These are phyloP conservation scores for Cavia aperea DNA, from an alignment of 2,113 vertebrate species.

Conservation along the genomic window DNA sequence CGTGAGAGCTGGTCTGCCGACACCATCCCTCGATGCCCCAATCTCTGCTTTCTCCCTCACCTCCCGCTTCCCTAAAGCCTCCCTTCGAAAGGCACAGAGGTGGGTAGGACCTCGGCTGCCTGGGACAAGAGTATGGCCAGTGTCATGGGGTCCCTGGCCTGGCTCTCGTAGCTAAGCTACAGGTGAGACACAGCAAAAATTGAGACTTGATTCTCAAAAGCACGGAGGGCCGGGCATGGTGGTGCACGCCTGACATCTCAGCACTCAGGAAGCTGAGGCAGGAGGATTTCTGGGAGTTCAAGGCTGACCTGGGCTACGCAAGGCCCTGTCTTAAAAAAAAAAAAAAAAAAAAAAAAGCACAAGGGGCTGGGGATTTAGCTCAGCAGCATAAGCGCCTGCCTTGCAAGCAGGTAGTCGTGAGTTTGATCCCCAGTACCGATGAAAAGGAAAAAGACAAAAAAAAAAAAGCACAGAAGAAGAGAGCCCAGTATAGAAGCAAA, in stretches of 20 bases:
- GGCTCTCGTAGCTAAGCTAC: background rate
- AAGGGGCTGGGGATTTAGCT: no score
- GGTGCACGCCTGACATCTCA: background rate
- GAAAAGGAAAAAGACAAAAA: no score
- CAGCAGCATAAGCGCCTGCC: no score
- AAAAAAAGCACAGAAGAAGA: background rate
- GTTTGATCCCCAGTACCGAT: no score
- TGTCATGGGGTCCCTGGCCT: background rate
- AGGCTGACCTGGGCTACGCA: background rate
- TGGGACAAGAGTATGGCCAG: background rate
- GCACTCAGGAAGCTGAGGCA: background rate
- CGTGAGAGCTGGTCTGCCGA: background rate
- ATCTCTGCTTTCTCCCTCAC: background rate
- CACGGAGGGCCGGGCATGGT: background rate
- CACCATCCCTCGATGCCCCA: background rate
- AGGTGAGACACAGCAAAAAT: background rate
- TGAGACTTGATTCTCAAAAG: background rate
- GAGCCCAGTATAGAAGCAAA: background rate
- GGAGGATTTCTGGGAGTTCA: background rate
- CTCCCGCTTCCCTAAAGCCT: background rate
- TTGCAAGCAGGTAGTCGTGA: no score
- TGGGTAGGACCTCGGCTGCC: background rate
- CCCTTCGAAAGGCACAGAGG: background rate
- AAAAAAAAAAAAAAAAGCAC: background rate
- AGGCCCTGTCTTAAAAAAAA: background rate